Base-by-base conservation (phyloP, 2,797 vertebrate species). In the Enteromius trimaculatus region DNA sequence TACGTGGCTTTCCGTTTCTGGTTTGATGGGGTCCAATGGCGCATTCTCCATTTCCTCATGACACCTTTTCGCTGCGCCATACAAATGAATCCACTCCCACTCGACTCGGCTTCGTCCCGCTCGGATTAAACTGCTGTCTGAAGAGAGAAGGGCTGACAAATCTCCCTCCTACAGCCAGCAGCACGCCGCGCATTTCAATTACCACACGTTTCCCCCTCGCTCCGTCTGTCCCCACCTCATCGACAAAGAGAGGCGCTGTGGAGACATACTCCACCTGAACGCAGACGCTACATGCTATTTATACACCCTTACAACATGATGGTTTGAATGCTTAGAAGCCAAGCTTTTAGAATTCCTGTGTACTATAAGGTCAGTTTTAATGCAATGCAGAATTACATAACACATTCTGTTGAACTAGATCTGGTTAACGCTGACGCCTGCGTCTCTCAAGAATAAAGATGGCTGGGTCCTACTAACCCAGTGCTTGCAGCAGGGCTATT, bases 71-170 rank as follows among this genome's bases (percentile, higher is more conserved):
- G n/a, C 83, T 86, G 79, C 90, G 91, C 89, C 91, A 94, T 94
- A 95, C 93, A 95, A 96, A 96, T 96, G 93, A 96, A 96, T 91
- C 92, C 92, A 91, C 91, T 91, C 92, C 88, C 72, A 82, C 81
- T 77, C 47, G 47, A 47, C 80, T 82, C 60, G 62, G 92, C 71
- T 84, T 90, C 92, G 92, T 91, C 94, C 89, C 93, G 76, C 88
- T 92, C 79, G 85, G 95, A 96, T 96, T 94, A 94, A 95, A 95
- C 90, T 86, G 93, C 96, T 96, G 95, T 96, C 96, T 96, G 89
- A 88, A 88, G 91, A 92, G 91, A 90, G 83, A 71, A 83, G 86
- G 80, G 91, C 93, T 96, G 95, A 97, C 95, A 96, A 96, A 96
- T 96, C 93, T 86, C 94, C 94, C 92, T 95, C 92, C 91, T 0